phyloP scores from a whole-genome alignment of 1,140 invertebrate genomes.

The Oreohelix idahoensis region DNA sequence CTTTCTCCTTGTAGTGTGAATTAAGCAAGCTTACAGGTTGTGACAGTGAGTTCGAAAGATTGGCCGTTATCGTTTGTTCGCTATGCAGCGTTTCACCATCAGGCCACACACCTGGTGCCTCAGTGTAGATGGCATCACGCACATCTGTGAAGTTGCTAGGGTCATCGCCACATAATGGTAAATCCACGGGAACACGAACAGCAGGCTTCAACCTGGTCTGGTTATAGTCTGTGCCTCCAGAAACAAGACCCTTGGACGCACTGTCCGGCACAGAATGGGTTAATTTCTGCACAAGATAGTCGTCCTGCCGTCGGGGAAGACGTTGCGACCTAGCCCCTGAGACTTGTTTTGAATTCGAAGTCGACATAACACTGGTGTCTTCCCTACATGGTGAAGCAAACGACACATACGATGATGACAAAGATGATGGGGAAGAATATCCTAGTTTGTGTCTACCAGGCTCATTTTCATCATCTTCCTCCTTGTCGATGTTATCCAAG shows the following conservation, averaged over 20 bases:
- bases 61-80: neutral
- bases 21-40: neutral
- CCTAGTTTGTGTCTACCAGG: neutral
- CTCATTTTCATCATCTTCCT: neutral
- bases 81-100: neutral
- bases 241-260: neutral
- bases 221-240: neutral
- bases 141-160: neutral
- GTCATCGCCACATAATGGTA: constrained; percentile 23
- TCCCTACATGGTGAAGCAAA: neutral
- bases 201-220: constrained; percentile 14
- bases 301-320: neutral
- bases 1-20: neutral
- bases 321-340: neutral
- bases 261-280: neutral
- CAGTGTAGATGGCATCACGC: neutral
- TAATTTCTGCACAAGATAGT: neutral
- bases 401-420: constrained; percentile 22
- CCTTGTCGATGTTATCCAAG: constrained; percentile 57
- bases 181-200: constrained; percentile 9
- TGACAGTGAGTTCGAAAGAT: neutral
- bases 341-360: neutral
- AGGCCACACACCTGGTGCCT: neutral
- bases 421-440: neutral
- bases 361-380: neutral